Base-by-base conservation (phyloP, 64 coral and sea anemone species). In the Acropora yongei region DNA sequence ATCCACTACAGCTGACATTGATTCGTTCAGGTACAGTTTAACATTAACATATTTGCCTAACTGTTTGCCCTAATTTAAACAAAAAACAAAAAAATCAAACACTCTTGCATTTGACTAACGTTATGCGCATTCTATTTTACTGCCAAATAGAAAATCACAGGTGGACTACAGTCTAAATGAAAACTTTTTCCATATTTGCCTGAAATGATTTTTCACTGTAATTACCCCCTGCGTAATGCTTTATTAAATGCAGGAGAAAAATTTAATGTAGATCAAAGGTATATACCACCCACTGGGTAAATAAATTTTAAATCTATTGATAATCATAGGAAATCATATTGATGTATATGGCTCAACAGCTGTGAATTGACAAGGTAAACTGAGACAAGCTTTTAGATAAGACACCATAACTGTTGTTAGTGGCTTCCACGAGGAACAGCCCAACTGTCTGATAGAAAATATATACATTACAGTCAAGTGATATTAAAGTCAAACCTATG, bases 221-320 rank as follows among this genome's bases (percentile, higher is more conserved):
- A 67, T 83, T 83, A 83, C 80, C 80, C 60, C 80, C 80, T 46
- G 43, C 80, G 47, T 67, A 83, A 68, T 8, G 5, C 17, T 3
- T 67, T 83, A 66, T 83, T 68, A 16, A 46, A 20, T 45, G 41
- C 68, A 20, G 41, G 2, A 47, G 41, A 68, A 82, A 45, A 18
- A 30, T 30, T 30, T 30, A 30, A 30, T 44, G 55, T 41, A 17
- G 11, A 5, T 5, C 17, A 20, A 2, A 46, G 11, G 65, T 16
- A 19, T 47, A 42, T 66, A 68, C 80, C 80, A 83, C 80, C 80
- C 8, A 47, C 14, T 1, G 60, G 41, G 80, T 9, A 83, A 68
- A 83, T 83, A 83, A 83, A 83, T 60, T 16, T 8, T 68, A 42
- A 83, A 66, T 83, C 44, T n/a, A 83, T 68, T 83, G 80, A 0